phyloP scores from a whole-genome alignment of 2,113 vertebrate genomes.

The Callopanchax toddi region DNA sequence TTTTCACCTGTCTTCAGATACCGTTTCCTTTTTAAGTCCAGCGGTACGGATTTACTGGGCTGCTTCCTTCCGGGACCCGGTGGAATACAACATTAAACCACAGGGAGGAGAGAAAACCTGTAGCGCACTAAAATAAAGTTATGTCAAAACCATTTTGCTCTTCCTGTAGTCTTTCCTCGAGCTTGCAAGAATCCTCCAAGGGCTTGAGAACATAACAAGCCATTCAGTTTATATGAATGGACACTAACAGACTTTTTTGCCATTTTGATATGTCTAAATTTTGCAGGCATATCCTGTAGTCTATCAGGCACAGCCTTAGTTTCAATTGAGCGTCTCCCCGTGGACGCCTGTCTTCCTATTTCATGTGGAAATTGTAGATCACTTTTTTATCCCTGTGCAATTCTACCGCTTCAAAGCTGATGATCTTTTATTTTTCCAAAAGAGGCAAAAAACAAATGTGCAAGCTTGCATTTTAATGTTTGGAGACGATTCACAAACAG shows the following conservation, averaged over 20 bases:
- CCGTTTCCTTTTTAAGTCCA: slow-evolving; percentile 88
- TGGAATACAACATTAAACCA: slow-evolving; percentile 91
- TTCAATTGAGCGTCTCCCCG: slow-evolving; percentile 97
- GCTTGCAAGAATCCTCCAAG: slow-evolving; percentile 87
- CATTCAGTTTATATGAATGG: slow-evolving; percentile 95
- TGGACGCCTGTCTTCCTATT: slow-evolving; percentile 87
- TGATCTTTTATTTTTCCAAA: slow-evolving; percentile 64
- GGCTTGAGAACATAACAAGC: slow-evolving; percentile 92
- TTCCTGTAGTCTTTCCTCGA: slow-evolving; percentile 89
- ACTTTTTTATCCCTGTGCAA: slow-evolving; percentile 61
- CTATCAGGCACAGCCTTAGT: slow-evolving; percentile 95
- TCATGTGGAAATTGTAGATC: slow-evolving; percentile 86
- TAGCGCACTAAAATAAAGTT: slow-evolving; percentile 92
- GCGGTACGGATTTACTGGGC: slow-evolving; percentile 89
- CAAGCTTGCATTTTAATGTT: slow-evolving; percentile 83
- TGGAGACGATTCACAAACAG: slow-evolving; percentile 75
- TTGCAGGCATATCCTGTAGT: slow-evolving; percentile 99
- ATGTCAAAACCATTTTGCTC: slow-evolving; percentile 98
- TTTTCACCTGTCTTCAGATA: slow-evolving; percentile 95
- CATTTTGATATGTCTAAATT: slow-evolving; percentile 92
- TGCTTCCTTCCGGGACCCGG: slow-evolving; percentile 89
- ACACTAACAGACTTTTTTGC: slow-evolving; percentile 98
- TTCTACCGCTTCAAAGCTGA: slow-evolving; percentile 73
- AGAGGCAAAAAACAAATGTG: slow-evolving; percentile 81
- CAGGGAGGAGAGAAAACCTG: slow-evolving; percentile 89